phyloP scores from a whole-genome alignment of 2,113 vertebrate genomes.

The Alectura lathami region DNA sequence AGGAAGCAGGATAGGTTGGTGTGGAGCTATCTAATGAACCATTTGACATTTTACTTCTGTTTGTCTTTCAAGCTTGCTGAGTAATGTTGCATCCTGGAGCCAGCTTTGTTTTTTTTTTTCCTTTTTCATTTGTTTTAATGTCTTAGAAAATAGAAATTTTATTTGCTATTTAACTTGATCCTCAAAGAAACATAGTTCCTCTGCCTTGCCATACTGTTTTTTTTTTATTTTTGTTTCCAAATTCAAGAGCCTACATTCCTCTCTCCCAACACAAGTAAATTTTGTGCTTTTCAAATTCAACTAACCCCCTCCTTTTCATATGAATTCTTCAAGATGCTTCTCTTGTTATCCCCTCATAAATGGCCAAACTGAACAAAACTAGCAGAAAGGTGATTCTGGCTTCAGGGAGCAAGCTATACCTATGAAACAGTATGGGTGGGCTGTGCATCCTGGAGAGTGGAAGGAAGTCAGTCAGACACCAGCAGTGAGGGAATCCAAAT shows the following conservation, averaged over 20 bases:
- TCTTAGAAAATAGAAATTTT: neutral
- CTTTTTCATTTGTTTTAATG: neutral
- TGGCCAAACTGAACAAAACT: neutral
- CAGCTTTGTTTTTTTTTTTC: neutral
- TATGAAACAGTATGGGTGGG: neutral
- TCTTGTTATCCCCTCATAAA: neutral
- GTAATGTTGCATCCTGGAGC: neutral
- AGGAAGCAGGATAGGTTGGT: neutral
- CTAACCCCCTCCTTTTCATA: neutral
- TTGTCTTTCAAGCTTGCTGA: neutral
- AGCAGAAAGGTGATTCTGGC: neutral
- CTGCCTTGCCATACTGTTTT: neutral
- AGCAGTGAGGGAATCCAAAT: neutral
- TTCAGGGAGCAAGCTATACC: neutral
- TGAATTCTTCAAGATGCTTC: neutral
- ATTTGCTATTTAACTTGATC: neutral
- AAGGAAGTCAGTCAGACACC: neutral
- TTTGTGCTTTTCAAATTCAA: neutral
- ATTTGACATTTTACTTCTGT: neutral
- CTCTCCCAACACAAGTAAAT: neutral
- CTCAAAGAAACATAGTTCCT: neutral
- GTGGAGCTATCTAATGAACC: neutral
- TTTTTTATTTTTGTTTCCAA: neutral
- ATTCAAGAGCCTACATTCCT: accelerated
- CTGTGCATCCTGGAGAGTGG: neutral